phyloP scores from a whole-genome alignment of 2,888 invertebrate genomes.

The Lycaena phlaeas region DNA sequence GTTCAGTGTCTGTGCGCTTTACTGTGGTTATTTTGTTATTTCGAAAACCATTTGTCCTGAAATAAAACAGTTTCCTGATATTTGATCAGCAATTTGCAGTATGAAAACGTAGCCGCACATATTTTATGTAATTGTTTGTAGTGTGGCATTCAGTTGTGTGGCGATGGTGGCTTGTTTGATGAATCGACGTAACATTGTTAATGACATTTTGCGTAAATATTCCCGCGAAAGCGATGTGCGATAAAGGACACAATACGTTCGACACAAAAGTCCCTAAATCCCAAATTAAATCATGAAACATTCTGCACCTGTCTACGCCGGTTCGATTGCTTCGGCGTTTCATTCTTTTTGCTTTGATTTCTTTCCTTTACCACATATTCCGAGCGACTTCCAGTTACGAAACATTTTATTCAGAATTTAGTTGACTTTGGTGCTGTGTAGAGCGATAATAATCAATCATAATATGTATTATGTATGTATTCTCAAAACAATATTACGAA shows the following conservation, averaged over 20 bases:
- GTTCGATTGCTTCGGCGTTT: constrained; percentile 26
- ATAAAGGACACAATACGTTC: constrained; percentile 63
- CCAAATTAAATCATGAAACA: constrained; percentile 72
- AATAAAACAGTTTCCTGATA: constrained; percentile 45
- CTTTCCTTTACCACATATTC: constrained; percentile 2
- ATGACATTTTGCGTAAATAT: constrained; percentile 23
- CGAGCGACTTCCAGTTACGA: constrained; percentile 4
- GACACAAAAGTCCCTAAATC: constrained; percentile 67
- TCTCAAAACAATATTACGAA: no score
- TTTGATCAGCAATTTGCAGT: constrained; percentile 34
- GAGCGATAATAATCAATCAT: no score
- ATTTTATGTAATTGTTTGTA: constrained; percentile 25
- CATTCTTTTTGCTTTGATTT: constrained; percentile 23
- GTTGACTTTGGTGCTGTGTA: no score
- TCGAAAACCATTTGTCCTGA: constrained; percentile 47
- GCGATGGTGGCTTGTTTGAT: constrained; percentile 20
- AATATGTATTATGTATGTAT: no score
- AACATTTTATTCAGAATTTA: not conserved
- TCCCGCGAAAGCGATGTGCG: constrained; percentile 36
- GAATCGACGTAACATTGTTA: constrained; percentile 20
- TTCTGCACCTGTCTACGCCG: constrained; percentile 53
- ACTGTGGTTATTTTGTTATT: constrained; percentile 54
- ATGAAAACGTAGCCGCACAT: constrained; percentile 22
- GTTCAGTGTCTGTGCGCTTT: constrained; percentile 54
- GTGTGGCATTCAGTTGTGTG: constrained; percentile 16